Evolutionary conservation across 2,113 vertebrate genomes (phyloP).

Genomic region (Oryzias woworae): DNA sequence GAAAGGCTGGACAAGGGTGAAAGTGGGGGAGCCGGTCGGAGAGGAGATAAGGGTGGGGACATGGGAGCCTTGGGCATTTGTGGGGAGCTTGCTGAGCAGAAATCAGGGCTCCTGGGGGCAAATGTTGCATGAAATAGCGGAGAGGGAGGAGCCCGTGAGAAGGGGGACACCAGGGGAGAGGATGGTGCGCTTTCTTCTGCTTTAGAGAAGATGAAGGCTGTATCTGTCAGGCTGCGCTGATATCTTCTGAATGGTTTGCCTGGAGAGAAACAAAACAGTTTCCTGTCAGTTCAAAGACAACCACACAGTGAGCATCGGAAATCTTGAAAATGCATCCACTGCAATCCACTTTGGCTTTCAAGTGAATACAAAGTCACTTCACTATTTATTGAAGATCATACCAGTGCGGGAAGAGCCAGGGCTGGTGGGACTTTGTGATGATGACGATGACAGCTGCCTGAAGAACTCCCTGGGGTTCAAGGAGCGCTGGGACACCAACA

Average conservation of each 20-base stretch:
- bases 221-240: conserved; percentile 86
- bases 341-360: background rate
- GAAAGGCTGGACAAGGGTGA: conserved; percentile 38
- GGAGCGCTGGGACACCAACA: conserved; percentile 79
- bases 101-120: conserved; percentile 56
- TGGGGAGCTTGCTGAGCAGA: conserved; percentile 44
- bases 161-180: conserved; percentile 71
- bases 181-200: conserved; percentile 58
- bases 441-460: conserved; percentile 80
- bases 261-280: conserved; percentile 39
- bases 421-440: conserved; percentile 70
- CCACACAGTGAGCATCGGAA: background rate
- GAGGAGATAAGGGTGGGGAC: conserved; percentile 61
- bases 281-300: conserved; percentile 13
- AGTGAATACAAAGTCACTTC: background rate
- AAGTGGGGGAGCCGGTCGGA: conserved; percentile 31
- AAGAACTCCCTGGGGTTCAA: conserved; percentile 84
- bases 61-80: conserved; percentile 36
- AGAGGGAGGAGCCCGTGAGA: conserved; percentile 57
- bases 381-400: conserved; percentile 18
- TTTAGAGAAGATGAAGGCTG: conserved; percentile 82
- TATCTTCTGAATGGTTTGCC: conserved; percentile 80
- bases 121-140: conserved; percentile 51
- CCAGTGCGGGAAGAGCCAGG: conserved; percentile 69
- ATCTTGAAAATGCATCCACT: conserved; percentile 6